Evolutionary conservation across 2,113 vertebrate genomes (phyloP), one percentile per base, ranked within the genome.

Genomic region (Ammodytes dubius): DNA sequence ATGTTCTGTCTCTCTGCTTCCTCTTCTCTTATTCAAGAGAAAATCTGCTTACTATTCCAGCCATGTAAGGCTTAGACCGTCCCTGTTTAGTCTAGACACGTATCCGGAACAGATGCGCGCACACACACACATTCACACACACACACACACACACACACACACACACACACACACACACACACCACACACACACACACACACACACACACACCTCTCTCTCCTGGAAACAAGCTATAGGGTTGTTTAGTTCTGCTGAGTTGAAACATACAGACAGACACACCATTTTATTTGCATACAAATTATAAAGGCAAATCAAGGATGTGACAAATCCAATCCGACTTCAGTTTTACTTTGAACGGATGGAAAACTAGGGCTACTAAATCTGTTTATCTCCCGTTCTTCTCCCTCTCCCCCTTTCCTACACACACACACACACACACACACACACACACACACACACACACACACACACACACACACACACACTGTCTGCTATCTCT

Each of bases 41-140:
- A 84, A 80, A 87, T 88, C 79, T 93, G 79, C 82, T 90, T 86
- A 82, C 75, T 75, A 64, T 82, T 91, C 75, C 73, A 77, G 82
- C 82, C 82, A 82, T 88, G 77, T 84, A 89, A 90, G 58, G 73
- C 78, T 81, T 54, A 72, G 78, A 65, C 82, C 63, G 61, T 86
- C 79, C 68, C 73, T 91, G 89, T 95, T 93, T 92, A 91, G 92
- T 93, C 94, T 94, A 91, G 92, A 93, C 84, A 68, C 14, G 68
- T 81, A 86, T 91, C 88, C 77, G 82, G 80, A 89, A 79, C 88
- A 87, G 67, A 92, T 77, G 61, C 79, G 35, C 50, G 56, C 46
- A 15, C 68, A 15, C 45, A 42, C 27, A 49, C 35, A 27, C 15
- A 66, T 14, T 69, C 59, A 52, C 7, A 65, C 12, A 57, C 74